phyloP scores from a whole-genome alignment of 2,113 vertebrate species.

The Pseudopodoces humilis region DNA sequence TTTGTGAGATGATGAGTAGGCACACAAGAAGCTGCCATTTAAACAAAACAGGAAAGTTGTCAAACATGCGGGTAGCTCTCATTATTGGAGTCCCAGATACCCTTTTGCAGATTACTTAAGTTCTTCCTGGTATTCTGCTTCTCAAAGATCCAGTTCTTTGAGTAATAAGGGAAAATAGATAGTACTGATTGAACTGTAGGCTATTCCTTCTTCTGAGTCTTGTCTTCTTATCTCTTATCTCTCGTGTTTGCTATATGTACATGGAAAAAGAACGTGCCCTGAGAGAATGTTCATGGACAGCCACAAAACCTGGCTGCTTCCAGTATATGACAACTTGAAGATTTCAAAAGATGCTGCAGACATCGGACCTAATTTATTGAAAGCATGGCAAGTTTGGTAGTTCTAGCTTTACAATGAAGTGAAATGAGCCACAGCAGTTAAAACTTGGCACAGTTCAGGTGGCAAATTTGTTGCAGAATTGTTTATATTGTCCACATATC shows the following conservation, averaged over 20 bases:
- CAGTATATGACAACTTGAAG: not conserved
- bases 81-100: not conserved
- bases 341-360: not conserved
- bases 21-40: not conserved
- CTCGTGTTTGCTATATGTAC: not conserved
- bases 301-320: not conserved
- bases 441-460: not conserved
- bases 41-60: not conserved
- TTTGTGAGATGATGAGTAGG: not conserved
- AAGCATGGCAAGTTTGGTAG: not conserved
- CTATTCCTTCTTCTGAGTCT: not conserved
- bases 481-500: not conserved
- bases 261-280: not conserved
- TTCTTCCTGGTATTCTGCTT: not conserved
- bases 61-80: not conserved
- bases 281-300: not conserved
- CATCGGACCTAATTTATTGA: not conserved
- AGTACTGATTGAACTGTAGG: not conserved
- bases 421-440: not conserved
- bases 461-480: not conserved
- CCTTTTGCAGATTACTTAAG: not conserved
- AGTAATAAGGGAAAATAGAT: not conserved
- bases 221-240: not conserved
- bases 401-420: not conserved
- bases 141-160: not conserved